Conservation (phyloP, 2,113 vertebrate species). For the Tylochromis polylepis region DNA sequence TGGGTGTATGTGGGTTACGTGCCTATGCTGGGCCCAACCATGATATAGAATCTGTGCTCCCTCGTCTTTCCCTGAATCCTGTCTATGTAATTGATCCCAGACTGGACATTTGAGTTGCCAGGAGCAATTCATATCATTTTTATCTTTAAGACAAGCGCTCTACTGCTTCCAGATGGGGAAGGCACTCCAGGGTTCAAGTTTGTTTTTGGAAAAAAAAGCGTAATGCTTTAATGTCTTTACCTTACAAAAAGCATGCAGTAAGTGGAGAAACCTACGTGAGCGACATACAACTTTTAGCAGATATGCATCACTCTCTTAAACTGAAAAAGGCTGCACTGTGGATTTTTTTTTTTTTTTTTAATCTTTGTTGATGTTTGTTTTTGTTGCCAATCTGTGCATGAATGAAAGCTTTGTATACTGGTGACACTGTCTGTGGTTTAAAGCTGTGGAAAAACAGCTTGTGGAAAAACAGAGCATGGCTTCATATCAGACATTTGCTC, state of each 20-base stretch:
- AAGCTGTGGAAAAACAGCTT: neutral
- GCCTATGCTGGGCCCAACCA: conserved; percentile 16
- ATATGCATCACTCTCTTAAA: neutral
- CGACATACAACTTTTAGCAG: neutral
- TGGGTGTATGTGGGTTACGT: conserved; percentile 16
- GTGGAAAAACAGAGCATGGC: neutral
- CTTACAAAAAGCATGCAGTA: conserved; percentile 40
- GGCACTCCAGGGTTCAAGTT: conserved; percentile 65
- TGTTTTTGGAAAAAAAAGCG: conserved; percentile 52
- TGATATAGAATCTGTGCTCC: conserved; percentile 30
- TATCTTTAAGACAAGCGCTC: conserved; percentile 74
- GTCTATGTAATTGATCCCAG: conserved; percentile 78
- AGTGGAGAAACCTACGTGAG: neutral
- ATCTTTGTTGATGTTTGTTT: conserved; percentile 15
- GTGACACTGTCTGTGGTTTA: conserved; percentile 1
- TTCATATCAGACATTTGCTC: neutral
- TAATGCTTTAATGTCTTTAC: conserved; percentile 72
- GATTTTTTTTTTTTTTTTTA: conserved; percentile 17
- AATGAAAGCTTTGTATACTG: conserved; percentile 7
- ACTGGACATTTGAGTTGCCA: conserved; percentile 74
- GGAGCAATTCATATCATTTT: conserved; percentile 75
- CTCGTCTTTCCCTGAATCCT: conserved; percentile 52
- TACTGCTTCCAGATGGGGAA: conserved; percentile 76
- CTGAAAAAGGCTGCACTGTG: neutral
- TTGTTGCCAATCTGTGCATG: conserved; percentile 1